Evolutionary conservation across 92 coral and sea anemone genomes (phyloP).

Genomic region (Meandrina meandrites): DNA sequence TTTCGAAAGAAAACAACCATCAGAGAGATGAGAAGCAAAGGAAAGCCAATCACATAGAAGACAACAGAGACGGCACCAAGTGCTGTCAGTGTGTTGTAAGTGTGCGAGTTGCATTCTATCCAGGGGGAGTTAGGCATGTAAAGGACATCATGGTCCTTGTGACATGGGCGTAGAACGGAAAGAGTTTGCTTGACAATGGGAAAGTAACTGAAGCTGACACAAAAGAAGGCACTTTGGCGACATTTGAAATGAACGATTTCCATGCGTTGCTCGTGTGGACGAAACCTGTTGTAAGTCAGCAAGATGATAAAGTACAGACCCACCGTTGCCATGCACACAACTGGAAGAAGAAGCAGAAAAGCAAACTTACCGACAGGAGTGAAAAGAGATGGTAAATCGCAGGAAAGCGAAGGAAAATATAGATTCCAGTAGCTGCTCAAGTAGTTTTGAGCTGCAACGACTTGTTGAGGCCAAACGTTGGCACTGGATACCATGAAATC

Average conservation of each 20-base stretch:
- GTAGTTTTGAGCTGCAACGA: conserved; percentile 63
- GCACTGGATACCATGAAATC: conserved; percentile 74
- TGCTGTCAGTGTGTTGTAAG: conserved; percentile 30
- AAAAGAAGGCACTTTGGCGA: conserved; percentile 56
- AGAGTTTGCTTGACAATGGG: conserved; percentile 71
- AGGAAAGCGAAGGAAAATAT: conserved; percentile 66
- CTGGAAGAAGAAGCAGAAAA: conserved; percentile 65
- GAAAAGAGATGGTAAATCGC: conserved; percentile 58
- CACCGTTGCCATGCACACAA: conserved; percentile 29
- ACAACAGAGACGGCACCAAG: conserved; percentile 48
- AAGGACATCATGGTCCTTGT: conserved; percentile 29
- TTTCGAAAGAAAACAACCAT: conserved; percentile 39
- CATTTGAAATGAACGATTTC: conserved; percentile 46
- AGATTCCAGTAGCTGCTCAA: conserved; percentile 74
- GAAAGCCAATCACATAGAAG: conserved; percentile 53
- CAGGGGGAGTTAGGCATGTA: conserved; percentile 68
- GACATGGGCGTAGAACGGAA: conserved; percentile 56
- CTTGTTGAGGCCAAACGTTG: conserved; percentile 66
- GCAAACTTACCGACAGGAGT: conserved; percentile 65
- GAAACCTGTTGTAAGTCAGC: conserved; percentile 28
- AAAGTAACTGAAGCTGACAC: conserved; percentile 71
- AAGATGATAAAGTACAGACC: conserved; percentile 44
- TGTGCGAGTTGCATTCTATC: conserved; percentile 61
- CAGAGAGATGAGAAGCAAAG: conserved; percentile 44
- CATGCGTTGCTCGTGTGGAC: conserved; percentile 17